A percentile compares a stretch with the other conserved stretches of the same genome.
Conservation (phyloP, 92 coral and sea anemone species). For the Muricea muricata region DNA sequence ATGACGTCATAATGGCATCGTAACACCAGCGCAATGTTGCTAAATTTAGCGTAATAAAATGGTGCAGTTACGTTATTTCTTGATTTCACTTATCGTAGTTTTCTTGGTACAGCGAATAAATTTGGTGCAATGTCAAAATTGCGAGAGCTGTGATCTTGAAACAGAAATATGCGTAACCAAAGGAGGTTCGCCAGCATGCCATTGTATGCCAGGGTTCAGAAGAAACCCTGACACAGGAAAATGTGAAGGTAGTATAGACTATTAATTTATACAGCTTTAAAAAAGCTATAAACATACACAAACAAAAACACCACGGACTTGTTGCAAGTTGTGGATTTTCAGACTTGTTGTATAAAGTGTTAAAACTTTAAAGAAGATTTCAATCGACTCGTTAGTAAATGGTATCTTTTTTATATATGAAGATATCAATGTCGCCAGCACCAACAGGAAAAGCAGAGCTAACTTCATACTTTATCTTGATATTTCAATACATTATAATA, state of each 20-base stretch:
- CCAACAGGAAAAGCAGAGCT: no score
- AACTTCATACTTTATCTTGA: no score
- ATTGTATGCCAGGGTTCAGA: constrained; percentile 43
- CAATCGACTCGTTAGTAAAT: no score
- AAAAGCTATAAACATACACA: no score
- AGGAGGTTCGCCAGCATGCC: background rate
- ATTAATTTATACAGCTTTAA: no score
- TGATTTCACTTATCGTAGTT: background rate
- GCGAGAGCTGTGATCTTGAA: background rate
- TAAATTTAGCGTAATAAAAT: background rate
- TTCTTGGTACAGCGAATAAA: background rate
- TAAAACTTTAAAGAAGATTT: no score
- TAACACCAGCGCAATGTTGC: background rate
- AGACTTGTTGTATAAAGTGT: no score
- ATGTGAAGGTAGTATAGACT: background rate
- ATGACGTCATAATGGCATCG: background rate
- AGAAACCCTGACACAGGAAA: background rate
- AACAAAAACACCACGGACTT: no score
- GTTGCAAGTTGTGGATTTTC: no score
- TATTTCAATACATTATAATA: no score
- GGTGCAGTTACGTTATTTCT: background rate
- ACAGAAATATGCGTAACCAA: background rate
- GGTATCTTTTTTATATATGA: no score
- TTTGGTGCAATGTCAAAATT: background rate
- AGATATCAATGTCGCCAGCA: no score